Conservation (phyloP, 2,113 vertebrate species). For the Caracal caracal region DNA sequence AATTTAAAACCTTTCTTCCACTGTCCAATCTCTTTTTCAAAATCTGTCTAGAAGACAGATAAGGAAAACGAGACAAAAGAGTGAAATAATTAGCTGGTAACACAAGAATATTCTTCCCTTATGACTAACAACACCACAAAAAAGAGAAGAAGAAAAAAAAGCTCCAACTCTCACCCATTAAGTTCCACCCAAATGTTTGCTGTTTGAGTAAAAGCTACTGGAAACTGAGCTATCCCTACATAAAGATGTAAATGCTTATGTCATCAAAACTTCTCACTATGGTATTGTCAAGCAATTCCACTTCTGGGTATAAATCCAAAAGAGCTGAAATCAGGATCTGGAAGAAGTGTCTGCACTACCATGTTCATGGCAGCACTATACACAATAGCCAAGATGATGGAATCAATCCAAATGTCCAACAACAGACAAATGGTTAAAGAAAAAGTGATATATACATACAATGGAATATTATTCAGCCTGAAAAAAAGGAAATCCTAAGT, state of each 20-base stretch:
- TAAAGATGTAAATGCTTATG: not conserved
- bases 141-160: conserved; percentile 53
- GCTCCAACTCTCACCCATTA: conserved; percentile 45
- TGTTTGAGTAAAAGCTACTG: conserved; percentile 17
- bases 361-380: not conserved
- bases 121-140: conserved; percentile 32
- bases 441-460: not conserved
- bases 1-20: conserved; percentile 61
- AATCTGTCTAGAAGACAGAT: conserved; percentile 55
- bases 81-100: conserved; percentile 66
- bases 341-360: not conserved
- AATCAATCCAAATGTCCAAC: not conserved
- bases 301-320: conserved; percentile 11
- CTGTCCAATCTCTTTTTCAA: conserved; percentile 63
- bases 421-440: not conserved
- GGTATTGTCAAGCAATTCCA: not conserved
- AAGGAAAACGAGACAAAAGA: conserved; percentile 60
- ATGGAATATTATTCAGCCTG: not conserved
- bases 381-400: not conserved
- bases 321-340: not conserved
- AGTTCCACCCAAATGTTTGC: conserved; percentile 35
- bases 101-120: conserved; percentile 47
- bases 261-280: conserved; percentile 40
- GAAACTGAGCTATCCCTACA: conserved; percentile 38
- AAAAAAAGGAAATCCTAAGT: not conserved